Percentiles rank a stretch among this genome's conserved stretches.
Evolutionary conservation across 2,113 vertebrate species (phyloP).

Genomic region (Isurus oxyrinchus): DNA sequence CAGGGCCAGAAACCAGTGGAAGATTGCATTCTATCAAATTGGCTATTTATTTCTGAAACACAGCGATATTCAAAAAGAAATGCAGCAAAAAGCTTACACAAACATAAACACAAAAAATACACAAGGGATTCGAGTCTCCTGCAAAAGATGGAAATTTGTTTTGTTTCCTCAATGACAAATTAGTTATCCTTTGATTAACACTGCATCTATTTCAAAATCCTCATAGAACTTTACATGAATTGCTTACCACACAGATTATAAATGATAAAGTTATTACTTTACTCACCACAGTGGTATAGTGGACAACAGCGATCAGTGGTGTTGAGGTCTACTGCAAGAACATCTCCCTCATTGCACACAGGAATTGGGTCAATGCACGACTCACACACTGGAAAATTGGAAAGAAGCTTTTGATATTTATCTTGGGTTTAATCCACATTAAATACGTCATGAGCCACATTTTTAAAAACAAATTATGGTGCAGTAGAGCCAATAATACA

Average conservation of each 20-base stretch:
- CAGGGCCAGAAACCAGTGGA: not conserved
- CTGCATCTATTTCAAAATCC: too few relatives aligned
- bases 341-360: slow-evolving; percentile 73
- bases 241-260: not conserved
- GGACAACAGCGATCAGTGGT: slow-evolving; percentile 82
- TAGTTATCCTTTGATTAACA: not conserved
- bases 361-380: slow-evolving; percentile 80
- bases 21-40: not conserved
- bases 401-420: slow-evolving; percentile 13
- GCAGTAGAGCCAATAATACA: not conserved
- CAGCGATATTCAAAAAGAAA: not conserved
- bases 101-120: not conserved
- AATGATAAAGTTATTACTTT: not conserved
- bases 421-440: not conserved
- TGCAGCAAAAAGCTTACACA: not conserved
- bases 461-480: not conserved
- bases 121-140: not conserved
- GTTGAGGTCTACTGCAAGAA: slow-evolving; percentile 79
- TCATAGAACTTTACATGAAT: not conserved
- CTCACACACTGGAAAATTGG: slow-evolving; percentile 63
- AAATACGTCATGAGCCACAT: not conserved
- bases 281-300: slow-evolving; percentile 81
- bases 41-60: not conserved
- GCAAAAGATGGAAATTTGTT: not conserved
- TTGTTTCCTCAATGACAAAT: not conserved